These are phyloP conservation scores for Heliconius erato DNA, from an alignment of 2,888 invertebrate species.

Conservation along the genomic window DNA sequence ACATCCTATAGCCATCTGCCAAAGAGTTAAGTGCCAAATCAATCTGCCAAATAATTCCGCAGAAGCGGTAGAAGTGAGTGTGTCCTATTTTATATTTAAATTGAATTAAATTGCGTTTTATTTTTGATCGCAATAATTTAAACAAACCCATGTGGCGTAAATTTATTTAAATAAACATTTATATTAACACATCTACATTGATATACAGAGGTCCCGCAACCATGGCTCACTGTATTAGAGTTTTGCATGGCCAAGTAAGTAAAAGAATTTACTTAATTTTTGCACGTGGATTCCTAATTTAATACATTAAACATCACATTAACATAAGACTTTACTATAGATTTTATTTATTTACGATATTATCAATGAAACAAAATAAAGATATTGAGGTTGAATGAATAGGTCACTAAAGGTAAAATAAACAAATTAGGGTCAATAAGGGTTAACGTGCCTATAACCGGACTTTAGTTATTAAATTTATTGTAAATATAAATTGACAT, in stretches of 20 bases:
- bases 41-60: conserved; percentile 60
- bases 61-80: conserved; percentile 61
- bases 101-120: conserved; percentile 59
- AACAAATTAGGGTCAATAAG: conserved; percentile 54
- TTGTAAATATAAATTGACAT: neutral
- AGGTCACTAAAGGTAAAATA: conserved; percentile 69
- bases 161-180: conserved; percentile 63
- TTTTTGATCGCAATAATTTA: conserved; percentile 59
- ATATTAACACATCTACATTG: conserved; percentile 60
- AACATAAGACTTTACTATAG: conserved; percentile 41
- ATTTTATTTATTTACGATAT: conserved; percentile 68
- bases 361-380: conserved; percentile 62
- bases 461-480: conserved; percentile 34
- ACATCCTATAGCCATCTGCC: conserved; percentile 51
- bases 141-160: conserved; percentile 76
- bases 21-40: conserved; percentile 50
- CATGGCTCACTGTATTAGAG: conserved; percentile 92
- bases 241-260: conserved; percentile 91
- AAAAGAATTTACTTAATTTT: conserved; percentile 54
- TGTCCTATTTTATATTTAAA: conserved; percentile 50
- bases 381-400: conserved; percentile 63
- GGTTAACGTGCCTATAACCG: conserved; percentile 34
- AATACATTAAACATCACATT: conserved; percentile 29
- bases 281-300: conserved; percentile 59
- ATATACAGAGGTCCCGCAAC: conserved; percentile 79